Evolutionary conservation across 2,888 invertebrate species (phyloP).

Genomic region (Anthoptus insignis): DNA sequence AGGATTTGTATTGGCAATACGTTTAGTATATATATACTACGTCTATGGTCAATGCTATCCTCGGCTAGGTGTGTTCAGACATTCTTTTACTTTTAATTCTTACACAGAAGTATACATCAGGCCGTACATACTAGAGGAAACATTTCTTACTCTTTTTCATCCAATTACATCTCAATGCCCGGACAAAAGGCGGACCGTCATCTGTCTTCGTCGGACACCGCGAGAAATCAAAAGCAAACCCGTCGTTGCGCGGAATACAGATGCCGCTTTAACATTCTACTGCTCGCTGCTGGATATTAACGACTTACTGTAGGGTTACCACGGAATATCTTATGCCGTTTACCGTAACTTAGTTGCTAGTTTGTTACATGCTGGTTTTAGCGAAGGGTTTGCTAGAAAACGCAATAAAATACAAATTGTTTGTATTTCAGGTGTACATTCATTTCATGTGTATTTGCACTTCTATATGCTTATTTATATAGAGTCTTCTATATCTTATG

Average conservation of each 20-base stretch:
- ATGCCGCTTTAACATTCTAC: constrained; percentile 67
- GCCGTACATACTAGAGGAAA: not conserved
- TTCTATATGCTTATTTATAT: too few relatives aligned
- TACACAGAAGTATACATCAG: too few relatives aligned
- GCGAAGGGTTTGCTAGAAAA: too few relatives aligned
- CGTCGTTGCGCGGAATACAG: constrained; percentile 70
- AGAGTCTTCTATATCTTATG: too few relatives aligned
- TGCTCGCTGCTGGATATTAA: constrained; percentile 6
- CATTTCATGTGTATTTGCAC: too few relatives aligned
- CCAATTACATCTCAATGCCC: constrained; percentile 13
- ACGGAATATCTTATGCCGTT: not conserved
- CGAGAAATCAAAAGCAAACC: constrained; percentile 73
- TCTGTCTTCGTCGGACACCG: constrained; percentile 70
- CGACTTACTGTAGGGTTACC: constrained; percentile 8
- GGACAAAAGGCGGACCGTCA: constrained; percentile 50
- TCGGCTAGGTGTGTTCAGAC: too few relatives aligned
- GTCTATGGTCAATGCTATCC: too few relatives aligned
- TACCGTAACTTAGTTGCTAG: constrained; percentile 14
- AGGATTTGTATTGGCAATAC: too few relatives aligned
- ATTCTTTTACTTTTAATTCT: too few relatives aligned
- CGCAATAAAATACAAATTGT: too few relatives aligned
- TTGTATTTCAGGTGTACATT: too few relatives aligned
- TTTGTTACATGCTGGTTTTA: not conserved
- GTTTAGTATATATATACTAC: too few relatives aligned
- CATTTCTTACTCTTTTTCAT: constrained; percentile 1